phyloP scores from a whole-genome alignment of 2,797 vertebrate species.

The Cyprinella venusta region DNA sequence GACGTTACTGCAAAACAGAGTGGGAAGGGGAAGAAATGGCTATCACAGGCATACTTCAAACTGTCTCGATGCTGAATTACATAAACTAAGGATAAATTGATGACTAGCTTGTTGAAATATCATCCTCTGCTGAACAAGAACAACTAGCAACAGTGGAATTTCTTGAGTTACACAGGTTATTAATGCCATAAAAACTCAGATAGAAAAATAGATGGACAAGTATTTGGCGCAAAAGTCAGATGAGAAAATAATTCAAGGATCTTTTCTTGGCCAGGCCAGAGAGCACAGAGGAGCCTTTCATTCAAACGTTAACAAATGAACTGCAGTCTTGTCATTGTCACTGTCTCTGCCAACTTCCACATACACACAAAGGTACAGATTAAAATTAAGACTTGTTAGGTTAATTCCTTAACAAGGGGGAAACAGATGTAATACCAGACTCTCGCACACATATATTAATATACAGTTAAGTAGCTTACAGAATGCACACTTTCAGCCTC shows the following conservation, averaged over 20 bases:
- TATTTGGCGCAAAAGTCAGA: not conserved
- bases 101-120: slow-evolving; percentile 27
- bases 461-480: no score
- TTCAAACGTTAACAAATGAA: not conserved
- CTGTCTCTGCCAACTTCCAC: not conserved
- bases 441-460: no score
- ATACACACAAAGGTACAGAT: slow-evolving; percentile 24
- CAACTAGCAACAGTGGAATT: slow-evolving; percentile 3
- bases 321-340: not conserved
- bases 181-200: not conserved
- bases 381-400: not conserved
- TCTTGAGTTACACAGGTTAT: not conserved
- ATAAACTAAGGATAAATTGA: not conserved
- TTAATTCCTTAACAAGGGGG: slow-evolving; percentile 51
- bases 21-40: not conserved
- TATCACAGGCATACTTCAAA: not conserved
- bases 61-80: not conserved
- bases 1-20: slow-evolving; percentile 81
- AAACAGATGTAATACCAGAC: no score
- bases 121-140: slow-evolving; percentile 15
- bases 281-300: not conserved
- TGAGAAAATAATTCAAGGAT: not conserved
- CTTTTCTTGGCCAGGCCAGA: not conserved
- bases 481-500: no score
- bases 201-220: not conserved